Evolutionary conservation across 2,113 vertebrate genomes (phyloP), one percentile per base, ranked within the genome.

Genomic region (Tetraodon nigroviridis): DNA sequence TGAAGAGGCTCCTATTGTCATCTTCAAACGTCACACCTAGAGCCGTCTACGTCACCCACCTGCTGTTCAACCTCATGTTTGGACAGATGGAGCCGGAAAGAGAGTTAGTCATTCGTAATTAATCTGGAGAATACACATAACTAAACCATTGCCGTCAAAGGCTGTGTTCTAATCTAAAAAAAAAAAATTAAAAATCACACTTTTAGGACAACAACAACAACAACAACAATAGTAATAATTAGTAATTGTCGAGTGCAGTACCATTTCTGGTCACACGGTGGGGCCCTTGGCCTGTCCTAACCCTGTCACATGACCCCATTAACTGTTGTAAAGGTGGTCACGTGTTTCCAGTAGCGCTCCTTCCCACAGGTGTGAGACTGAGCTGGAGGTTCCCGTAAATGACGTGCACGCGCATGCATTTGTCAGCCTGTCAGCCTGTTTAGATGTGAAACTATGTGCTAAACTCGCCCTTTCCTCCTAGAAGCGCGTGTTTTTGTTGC

Each of bases 211-310:
- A 8, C 32, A n/a, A n/a, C n/a, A n/a, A n/a, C n/a, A n/a, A n/a
- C n/a, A n/a, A n/a, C n/a, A n/a, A n/a, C n/a, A n/a, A n/a, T n/a
- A n/a, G n/a, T n/a, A n/a, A n/a, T n/a, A n/a, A n/a, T n/a, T n/a
- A n/a, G n/a, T 1, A 7, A 3, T 12, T 1, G 32, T 37, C 8
- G 1, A 10, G 1, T 52, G 8, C 64, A 74, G 50, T 80, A 49
- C 46, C 11, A 4, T 2, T 5, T n/a, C 40, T 6, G 17, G 27
- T 67, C 85, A 81, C 81, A 44, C 1, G 74, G 70, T 55, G 85
- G 80, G 0, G 69, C 47, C 2, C 22, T 80, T 17, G 53, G 48
- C 7, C 14, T 46, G 3, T 0, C 7, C 29, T 37, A 3, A 37
- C 10, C 2, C 2, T 5, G 16, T 19, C 44, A 45, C 44, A 45